Base-by-base conservation (phyloP, 1,140 invertebrate genomes). In the Aphelinus atriplicis region DNA sequence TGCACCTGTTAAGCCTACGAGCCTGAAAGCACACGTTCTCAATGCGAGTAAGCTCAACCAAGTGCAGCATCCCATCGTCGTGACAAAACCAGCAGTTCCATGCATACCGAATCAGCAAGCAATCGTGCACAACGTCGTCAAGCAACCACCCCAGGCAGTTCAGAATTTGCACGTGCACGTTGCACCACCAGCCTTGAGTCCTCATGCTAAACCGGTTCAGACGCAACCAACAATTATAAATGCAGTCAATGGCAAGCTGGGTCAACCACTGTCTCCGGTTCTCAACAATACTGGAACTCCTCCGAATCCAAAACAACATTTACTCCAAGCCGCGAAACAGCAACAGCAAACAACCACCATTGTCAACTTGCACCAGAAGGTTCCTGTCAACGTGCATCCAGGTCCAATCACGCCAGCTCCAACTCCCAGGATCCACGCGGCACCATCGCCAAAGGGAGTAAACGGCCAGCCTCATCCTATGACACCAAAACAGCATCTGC, bases 21-120 rank as follows among this genome's bases (percentile, higher is more conserved):
- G 87, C 50, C 79, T 90, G 1, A 90, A 90, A 75, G 90, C 90
- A 7, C 90, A 90, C n/a, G 89, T 91, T 2, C 75, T 91, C 48
- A 88, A 87, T 56, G 85, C 86, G 1, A 84, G 83, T 43, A 78
- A 63, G 0, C 79, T 75, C 2, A 81, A 77, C 0, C 67, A 81
- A 57, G 68, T 75, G 3, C 79, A 77, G 66, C 78, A 79, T 77
- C 62, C 80, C 10, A 75, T 74, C 9, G 57, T 60, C 5, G 64
- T 71, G n/a, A 80, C 81, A 0, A 88, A 87, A 79, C 65, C 85
- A 0, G 26, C 77, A 0, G 64, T 78, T 4, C 46, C 83, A 0
- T 81, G 60, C 42, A 26, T 82, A 2, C 75, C 84, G 0, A 83
- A 65, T 46, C 85, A 82, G 60, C 26, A 26, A 26, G 66, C 81